Conservation (phyloP, 1,140 invertebrate genomes). For the Aphelenchoides besseyi region DNA sequence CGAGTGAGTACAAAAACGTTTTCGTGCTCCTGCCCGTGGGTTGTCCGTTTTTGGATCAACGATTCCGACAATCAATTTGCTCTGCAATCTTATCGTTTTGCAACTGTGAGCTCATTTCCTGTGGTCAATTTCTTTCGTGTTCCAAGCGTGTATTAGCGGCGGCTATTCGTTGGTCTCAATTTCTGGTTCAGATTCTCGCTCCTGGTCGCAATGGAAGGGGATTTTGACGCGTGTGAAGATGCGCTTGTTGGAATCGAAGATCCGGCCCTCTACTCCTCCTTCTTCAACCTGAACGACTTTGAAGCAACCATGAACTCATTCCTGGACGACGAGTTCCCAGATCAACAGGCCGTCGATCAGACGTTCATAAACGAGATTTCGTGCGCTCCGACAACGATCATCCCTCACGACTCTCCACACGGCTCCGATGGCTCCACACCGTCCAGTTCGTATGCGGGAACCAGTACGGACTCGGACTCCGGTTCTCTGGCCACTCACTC, state of each 20-base stretch:
- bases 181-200: not conserved
- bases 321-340: not conserved
- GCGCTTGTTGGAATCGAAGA: too few species aligned
- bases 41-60: not conserved
- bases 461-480: not conserved
- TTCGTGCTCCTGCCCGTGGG: not conserved
- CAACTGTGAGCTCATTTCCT: too few species aligned
- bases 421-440: conserved; percentile 16
- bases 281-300: not conserved
- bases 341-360: not conserved
- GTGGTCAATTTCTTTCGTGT: too few species aligned
- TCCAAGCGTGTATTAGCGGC: not conserved
- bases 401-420: conserved; percentile 10
- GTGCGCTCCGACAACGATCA: not conserved
- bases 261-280: too few species aligned
- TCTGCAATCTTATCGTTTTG: too few species aligned
- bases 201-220: not conserved
- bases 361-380: not conserved
- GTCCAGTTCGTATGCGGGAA: not conserved
- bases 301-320: not conserved
- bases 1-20: not conserved
- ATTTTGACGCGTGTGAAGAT: too few species aligned
- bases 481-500: conserved; percentile 9
- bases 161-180: not conserved
- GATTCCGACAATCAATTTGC: not conserved